Evolutionary conservation across 2,888 invertebrate genomes (phyloP), one percentile per base, ranked within the genome.

Genomic region (Laspeyria flexula): DNA sequence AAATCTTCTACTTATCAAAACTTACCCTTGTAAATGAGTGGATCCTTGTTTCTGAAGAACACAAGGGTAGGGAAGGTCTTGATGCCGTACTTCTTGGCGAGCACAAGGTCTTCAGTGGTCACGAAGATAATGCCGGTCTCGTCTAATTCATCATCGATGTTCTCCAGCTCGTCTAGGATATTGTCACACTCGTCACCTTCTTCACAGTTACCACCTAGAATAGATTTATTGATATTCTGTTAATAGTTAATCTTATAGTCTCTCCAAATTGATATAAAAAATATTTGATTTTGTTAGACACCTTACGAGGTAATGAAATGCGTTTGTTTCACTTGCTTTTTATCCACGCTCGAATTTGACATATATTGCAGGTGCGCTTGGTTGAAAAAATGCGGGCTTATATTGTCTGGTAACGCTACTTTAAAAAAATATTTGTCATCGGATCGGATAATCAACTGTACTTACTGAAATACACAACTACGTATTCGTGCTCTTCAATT

Each of bases 111-210:
- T 88, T 98, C 98, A 10, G 98, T 98, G 29, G 98, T 98, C 0
- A 98, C 98, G 78, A 98, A 97, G 58, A 98, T 96, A 68, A 98
- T 98, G 43, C 98, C 98, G 49, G 96, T 96, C 86, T 98, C 97
- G 79, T 98, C 98, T 0, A 98, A 89, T 79, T 98, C 98, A 79
- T 98, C 98, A 70, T 98, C 98, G 67, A 98, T 98, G 76, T 97
- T 97, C 83, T 98, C 98, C 52, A 98, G 88, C 75, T 97, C 97
- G 18, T 96, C 95, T 12, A 98, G 88, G 58, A 98, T 96, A 65
- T 95, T 94, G 69, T 97, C 97, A 75, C 98, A 98, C 76, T 96
- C 94, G 68, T 97, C 96, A 11, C 97, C 97, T 58, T 97, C 96
- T 73, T 97, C 97, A 76, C 97, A 97, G 67, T 95, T 96, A 16